These are phyloP conservation scores for Ryuthela nishihirai DNA, from an alignment of 2,888 invertebrate species.

Conservation along the genomic window DNA sequence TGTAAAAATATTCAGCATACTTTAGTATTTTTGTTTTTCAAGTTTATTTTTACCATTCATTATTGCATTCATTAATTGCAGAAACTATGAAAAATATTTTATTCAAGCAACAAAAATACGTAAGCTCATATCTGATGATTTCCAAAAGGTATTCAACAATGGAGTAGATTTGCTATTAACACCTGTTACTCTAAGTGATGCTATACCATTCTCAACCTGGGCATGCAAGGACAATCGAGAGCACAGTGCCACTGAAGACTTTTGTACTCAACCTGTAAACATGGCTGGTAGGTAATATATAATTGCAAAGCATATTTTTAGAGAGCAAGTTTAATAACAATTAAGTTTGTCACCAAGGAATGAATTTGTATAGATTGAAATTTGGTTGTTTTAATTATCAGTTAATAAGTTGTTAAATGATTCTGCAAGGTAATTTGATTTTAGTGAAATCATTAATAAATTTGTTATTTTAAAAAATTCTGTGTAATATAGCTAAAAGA, in stretches of 20 bases:
- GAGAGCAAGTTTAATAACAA: not conserved
- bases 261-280: conserved; percentile 93
- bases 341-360: not conserved
- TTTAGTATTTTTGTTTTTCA: conserved; percentile 1
- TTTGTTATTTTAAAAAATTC: too few relatives aligned
- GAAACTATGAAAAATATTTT: conserved; percentile 88
- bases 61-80: too few relatives aligned
- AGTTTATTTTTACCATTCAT: too few relatives aligned
- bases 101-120: conserved; percentile 83
- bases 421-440: too few relatives aligned
- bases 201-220: conserved; percentile 69
- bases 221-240: conserved; percentile 70
- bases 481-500: too few relatives aligned
- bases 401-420: too few relatives aligned
- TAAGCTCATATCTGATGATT: conserved; percentile 82
- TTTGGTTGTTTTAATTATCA: not conserved
- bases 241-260: conserved; percentile 77
- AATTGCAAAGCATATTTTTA: too few relatives aligned
- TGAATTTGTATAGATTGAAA: not conserved
- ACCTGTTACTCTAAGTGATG: conserved; percentile 84
- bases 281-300: conserved; percentile 73
- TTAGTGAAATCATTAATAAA: too few relatives aligned
- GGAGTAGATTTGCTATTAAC: conserved; percentile 78
- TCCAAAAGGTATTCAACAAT: conserved; percentile 66
- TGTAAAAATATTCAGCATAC: not conserved